Base-by-base conservation (phyloP, 2,888 invertebrate genomes). In the Shargacucullia verbasci region DNA sequence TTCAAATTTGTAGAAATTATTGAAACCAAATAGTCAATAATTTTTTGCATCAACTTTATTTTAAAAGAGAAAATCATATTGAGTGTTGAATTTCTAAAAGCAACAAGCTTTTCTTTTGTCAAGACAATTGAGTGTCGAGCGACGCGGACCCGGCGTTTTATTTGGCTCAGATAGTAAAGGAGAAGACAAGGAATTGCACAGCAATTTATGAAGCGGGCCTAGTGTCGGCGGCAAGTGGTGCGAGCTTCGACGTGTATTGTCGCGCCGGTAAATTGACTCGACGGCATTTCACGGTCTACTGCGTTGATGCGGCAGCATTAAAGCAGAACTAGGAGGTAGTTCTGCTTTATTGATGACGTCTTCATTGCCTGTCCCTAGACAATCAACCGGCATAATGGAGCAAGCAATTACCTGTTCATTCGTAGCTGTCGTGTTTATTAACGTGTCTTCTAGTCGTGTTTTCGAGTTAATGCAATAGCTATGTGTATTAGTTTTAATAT, bases 211-310 rank as follows among this genome's bases (percentile, higher is more conserved):
- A 80, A 79, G 81, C 81, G 76, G 74, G 82, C 80, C 85, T 82
- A 85, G 84, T 85, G 84, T 82, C 78, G 80, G 66, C 66, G 74
- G 69, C 72, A 73, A 77, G 78, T 76, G 78, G 78, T 72, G 79
- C 73, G 73, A 53, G 75, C 60, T 62, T 46, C 63, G 62, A 74
- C 77, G 78, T 80, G 83, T 83, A 85, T 87, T 89, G 88, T 88
- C 84, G 80, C 83, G 78, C 79, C 80, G 82, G 82, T 81, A 88
- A 89, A 92, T 91, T 90, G 91, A 88, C 86, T 87, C 85, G 84
- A 79, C 87, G 84, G 83, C 80, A 85, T 87, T 92, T 90, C 85
- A 90, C 88, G 89, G 87, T 85, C 89, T 85, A 80, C 81, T 87
- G 89, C 86, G 76, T 80, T 83, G 79, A 82, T 87, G 87, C 87